Base-by-base conservation (phyloP, 2,888 invertebrate genomes). In the Drosophila seclusa region DNA sequence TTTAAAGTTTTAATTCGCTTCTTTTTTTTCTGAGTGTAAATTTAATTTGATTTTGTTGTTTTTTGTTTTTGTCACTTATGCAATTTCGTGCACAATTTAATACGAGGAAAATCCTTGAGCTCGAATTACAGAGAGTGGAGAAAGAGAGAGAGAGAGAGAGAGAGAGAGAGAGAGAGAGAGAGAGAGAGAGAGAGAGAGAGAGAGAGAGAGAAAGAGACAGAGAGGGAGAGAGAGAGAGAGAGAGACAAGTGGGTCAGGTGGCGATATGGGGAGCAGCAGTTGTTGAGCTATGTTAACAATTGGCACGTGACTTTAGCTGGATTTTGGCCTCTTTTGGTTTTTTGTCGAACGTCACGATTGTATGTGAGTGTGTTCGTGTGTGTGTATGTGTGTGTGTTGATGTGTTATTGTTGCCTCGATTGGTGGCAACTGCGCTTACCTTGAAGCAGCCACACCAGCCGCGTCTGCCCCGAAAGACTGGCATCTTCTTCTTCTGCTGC, bases 401-500 rank as follows among this genome's bases (percentile, higher is more conserved):
- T 32, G 32, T 16, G 16, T 16, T 1, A 11, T 54, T 6, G 11
- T 27, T 61, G 42, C 57, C 38, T 10, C 68, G 31, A 36, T 49
- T 60, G 61, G 61, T 55, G 55, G 68, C 40, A 62, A n/a, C 11
- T 34, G 29, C 2, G 21, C 94, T 94, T 92, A 97, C 97, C 95
- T 97, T 96, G 79, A 97, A 94, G 91, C 97, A 97, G 90, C 97
- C 97, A 94, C 97, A 97, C 94, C 95, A 95, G 68, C 92, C 93
- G 91, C 95, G 94, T 89, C 95, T 94, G 74, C 96, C 93, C 16
- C 93, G 87, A 73, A 93, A 93, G 32, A 96, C 96, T 92, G 96
- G 96, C 96, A 96, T 96, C 85, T 93, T 93, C 73, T 92, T 92
- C 73, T 93, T 92, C 73, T 93, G 93, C 75, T 93, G 93, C 62